phyloP scores from a whole-genome alignment of 2,113 vertebrate genomes.

The Myiopsitta monachus region DNA sequence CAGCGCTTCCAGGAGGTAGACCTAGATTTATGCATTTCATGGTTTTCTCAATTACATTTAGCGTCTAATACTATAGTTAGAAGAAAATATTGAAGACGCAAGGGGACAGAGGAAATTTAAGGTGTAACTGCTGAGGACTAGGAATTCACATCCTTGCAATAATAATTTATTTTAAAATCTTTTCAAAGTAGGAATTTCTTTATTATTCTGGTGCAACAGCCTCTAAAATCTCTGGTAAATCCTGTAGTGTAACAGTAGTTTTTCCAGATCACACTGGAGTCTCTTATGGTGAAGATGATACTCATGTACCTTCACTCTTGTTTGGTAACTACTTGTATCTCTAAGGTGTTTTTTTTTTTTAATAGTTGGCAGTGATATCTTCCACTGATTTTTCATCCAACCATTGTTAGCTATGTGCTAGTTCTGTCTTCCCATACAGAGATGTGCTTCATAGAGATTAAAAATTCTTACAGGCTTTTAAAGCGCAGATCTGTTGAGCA shows the following conservation, averaged over 20 bases:
- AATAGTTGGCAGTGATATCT: not conserved
- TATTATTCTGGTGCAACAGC: not conserved
- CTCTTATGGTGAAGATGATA: not conserved
- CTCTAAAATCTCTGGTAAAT: not conserved
- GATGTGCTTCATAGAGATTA: not conserved
- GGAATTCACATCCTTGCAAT: not conserved
- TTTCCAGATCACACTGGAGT: not conserved
- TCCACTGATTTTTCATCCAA: not conserved
- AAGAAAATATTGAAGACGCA: not conserved
- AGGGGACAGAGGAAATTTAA: not conserved
- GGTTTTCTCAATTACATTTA: constrained; percentile 19
- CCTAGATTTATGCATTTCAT: not conserved
- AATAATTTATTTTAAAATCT: not conserved
- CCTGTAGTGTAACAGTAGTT: not conserved
- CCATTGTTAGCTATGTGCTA: not conserved
- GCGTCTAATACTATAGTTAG: not conserved
- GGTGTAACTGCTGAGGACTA: not conserved
- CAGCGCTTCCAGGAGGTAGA: not conserved
- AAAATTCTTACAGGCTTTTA: not conserved
- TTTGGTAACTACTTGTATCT: not conserved
- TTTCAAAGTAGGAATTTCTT: not conserved
- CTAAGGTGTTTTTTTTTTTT: not conserved
- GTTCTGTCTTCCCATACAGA: not conserved
- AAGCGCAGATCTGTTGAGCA: not conserved
- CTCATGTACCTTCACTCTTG: fast-evolving